Evolutionary conservation across 1,140 invertebrate genomes (phyloP).

Genomic region (Propsilocerus akamusi): DNA sequence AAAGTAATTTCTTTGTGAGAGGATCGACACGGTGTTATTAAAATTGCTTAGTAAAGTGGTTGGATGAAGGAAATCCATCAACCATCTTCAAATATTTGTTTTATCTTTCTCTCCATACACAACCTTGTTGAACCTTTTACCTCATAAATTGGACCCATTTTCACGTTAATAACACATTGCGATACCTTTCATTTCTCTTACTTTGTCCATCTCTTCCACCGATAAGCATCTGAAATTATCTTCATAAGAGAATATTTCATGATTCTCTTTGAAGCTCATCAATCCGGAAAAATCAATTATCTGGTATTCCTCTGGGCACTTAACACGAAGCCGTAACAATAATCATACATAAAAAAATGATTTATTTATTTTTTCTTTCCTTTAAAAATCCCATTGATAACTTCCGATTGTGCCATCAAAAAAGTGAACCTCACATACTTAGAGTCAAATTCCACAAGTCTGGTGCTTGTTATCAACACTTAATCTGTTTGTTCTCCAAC

Average conservation of each 20-base stretch:
- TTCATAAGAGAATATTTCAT: neutral
- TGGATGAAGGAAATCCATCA: neutral
- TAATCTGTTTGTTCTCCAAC: neutral
- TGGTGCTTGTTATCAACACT: neutral
- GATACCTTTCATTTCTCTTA: neutral
- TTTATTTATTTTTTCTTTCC: neutral
- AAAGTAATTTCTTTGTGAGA: neutral
- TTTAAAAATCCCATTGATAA: slow-evolving; percentile 1
- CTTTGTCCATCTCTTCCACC: neutral
- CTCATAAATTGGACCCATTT: neutral
- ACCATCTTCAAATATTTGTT: neutral
- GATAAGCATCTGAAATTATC: neutral
- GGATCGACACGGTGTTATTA: neutral
- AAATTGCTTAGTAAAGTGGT: neutral
- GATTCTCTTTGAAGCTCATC: neutral
- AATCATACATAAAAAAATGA: neutral
- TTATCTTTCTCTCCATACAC: neutral
- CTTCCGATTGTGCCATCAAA: neutral
- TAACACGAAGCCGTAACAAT: neutral
- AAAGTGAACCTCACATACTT: neutral
- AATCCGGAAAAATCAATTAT: neutral
- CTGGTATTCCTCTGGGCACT: neutral
- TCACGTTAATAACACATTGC: slow-evolving; percentile 3
- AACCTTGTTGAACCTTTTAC: neutral
- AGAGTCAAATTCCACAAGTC: slow-evolving; percentile 1